Evolutionary conservation across 53 echinoderm and acorn worm genomes (phyloP), one percentile per base, ranked within the genome.

Genomic region (Holothuria scabra): DNA sequence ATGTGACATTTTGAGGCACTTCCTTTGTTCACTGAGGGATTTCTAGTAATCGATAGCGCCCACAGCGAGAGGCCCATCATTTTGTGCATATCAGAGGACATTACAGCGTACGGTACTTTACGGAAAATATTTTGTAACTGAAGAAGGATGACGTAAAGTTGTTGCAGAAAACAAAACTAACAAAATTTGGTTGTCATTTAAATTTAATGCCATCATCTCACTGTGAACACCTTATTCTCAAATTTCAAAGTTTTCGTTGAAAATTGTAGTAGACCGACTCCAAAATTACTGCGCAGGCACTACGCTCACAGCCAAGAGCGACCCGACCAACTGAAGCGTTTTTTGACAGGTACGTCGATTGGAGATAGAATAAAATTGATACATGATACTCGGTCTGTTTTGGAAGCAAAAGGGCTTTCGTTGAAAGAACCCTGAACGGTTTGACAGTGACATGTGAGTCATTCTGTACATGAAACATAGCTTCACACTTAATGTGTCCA

Each of bases 381-480:
- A 72, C 72, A 28, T 44, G 72, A 72, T 72, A 72, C n/a, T 26
- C 34, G 28, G 34, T 69, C 22, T 41, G n/a, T 69, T 69, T 41
- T 69, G 46, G 18, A 71, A 44, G 26, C 22, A 41, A 25, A 46
- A n/a, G 44, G 72, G 72, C 72, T 72, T 46, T 46, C 46, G 72
- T 16, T 18, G 52, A 52, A 18, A 14, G 52, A 52, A 52, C 52
- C 18, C 72, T 72, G 48, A 72, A 72, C 46, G 72, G 23, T 72
- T 72, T 72, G 72, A 72, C 72, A 72, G 72, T 72, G 72, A 72
- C 44, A 48, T 46, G 21, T 72, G 72, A 41, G 72, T 72, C 72
- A 72, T 44, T 46, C 52, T 18, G 18, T 9, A 52, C 52, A 52
- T 52, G 52, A 52, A 52, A 52, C 52, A 52, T 52, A 1, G 52